A percentile compares a stretch with the other conserved stretches of the same genome.
Evolutionary conservation across 2,113 vertebrate species (phyloP).

Genomic region (Sylvia atricapilla): DNA sequence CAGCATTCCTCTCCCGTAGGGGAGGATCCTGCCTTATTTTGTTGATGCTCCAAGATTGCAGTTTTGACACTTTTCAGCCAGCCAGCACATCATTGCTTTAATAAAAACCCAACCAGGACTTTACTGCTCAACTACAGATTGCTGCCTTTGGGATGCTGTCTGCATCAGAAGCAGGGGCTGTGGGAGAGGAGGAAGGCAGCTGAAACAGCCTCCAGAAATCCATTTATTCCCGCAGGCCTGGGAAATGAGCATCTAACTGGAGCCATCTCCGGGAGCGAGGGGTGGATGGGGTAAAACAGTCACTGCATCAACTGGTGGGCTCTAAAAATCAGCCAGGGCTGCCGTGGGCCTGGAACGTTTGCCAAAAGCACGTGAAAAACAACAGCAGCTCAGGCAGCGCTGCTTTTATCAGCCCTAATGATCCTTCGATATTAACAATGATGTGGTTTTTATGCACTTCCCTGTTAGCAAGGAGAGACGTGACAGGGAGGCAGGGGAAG

Average conservation of each 20-base stretch:
- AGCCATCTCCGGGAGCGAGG: not conserved
- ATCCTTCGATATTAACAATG: slow-evolving; percentile 22
- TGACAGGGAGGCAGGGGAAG: not conserved
- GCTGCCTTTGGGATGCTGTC: not conserved
- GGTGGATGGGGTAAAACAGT: not conserved
- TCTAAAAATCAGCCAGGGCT: not conserved
- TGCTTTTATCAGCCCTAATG: not conserved
- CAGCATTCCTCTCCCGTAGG: not conserved
- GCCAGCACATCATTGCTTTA: slow-evolving; percentile 49
- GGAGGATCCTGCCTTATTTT: not conserved
- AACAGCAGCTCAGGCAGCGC: not conserved
- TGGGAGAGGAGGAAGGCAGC: not conserved
- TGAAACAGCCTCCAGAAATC: slow-evolving; percentile 10
- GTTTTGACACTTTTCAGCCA: slow-evolving; percentile 58
- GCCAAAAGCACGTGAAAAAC: not conserved
- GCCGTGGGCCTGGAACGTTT: not conserved
- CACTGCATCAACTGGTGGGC: not conserved
- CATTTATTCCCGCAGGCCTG: slow-evolving; percentile 14
- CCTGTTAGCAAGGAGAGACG: slow-evolving; percentile 28
- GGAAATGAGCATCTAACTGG: not conserved
- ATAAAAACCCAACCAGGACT: slow-evolving; percentile 47
- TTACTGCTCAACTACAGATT: not conserved
- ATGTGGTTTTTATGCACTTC: slow-evolving; percentile 11
- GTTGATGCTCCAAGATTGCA: slow-evolving; percentile 42
- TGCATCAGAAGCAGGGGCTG: slow-evolving; percentile 1